Evolutionary conservation across 2,888 invertebrate species (phyloP).

Genomic region (Scrobipalpa atriplicella): DNA sequence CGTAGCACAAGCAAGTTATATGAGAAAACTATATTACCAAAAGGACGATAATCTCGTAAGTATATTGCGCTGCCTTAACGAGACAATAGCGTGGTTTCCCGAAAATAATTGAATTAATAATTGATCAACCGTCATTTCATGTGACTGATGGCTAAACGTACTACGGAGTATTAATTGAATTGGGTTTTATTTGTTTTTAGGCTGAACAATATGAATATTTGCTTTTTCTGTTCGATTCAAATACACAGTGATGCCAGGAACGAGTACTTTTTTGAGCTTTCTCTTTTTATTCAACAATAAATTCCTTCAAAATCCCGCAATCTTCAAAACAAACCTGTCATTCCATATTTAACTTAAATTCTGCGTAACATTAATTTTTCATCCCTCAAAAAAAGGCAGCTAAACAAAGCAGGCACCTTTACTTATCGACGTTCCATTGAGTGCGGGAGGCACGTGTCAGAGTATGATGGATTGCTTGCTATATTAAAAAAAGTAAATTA

Average conservation of each 20-base stretch:
- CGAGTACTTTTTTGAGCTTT: too few species aligned
- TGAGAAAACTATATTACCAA: too few species aligned
- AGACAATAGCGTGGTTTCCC: conserved; percentile 42
- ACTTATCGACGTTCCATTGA: conserved; percentile 61
- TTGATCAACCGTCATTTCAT: conserved; percentile 36
- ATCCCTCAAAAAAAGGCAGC: conserved; percentile 43
- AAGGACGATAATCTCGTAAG: not conserved
- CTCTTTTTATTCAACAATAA: not conserved
- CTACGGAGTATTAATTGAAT: not conserved
- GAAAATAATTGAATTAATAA: conserved; percentile 37
- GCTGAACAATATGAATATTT: too few species aligned
- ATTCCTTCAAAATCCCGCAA: too few species aligned
- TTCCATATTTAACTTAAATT: not conserved
- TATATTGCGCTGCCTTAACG: conserved; percentile 34
- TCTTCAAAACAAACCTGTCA: not conserved
- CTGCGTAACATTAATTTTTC: conserved; percentile 29
- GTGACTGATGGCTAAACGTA: conserved; percentile 31
- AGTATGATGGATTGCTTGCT: conserved; percentile 66
- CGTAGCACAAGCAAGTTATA: too few species aligned
- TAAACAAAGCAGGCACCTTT: conserved; percentile 47
- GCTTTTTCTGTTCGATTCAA: too few species aligned
- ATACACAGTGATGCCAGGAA: too few species aligned
- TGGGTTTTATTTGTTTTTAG: not conserved
- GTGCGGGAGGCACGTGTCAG: conserved; percentile 57
- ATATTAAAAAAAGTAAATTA: conserved; percentile 75